These are phyloP conservation scores for Mizuhopecten yessoensis DNA, from an alignment of 1,140 invertebrate genomes.

Conservation along the genomic window DNA sequence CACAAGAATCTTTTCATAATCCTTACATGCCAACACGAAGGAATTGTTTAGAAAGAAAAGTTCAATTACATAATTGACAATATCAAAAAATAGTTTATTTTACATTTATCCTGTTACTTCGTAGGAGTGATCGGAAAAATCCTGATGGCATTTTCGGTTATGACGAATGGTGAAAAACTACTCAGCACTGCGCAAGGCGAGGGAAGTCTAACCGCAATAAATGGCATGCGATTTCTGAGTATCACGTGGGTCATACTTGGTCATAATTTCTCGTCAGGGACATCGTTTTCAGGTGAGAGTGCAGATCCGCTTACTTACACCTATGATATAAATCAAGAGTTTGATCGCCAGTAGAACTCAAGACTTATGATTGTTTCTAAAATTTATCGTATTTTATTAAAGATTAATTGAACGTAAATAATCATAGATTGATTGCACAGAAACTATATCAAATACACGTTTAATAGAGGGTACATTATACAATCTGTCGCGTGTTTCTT, in stretches of 20 bases:
- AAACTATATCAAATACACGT: no score
- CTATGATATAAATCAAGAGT: no score
- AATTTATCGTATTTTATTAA: no score
- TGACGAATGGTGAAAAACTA: slow-evolving; percentile 73
- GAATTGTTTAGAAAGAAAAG: no score
- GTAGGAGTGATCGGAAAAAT: slow-evolving; percentile 67
- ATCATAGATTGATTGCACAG: no score
- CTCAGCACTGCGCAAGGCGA: slow-evolving; percentile 69
- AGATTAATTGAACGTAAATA: no score
- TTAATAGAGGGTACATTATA: no score
- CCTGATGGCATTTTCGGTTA: slow-evolving; percentile 74
- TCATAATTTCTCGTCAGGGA: slow-evolving; percentile 87
- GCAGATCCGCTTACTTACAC: background rate
- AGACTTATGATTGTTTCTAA: no score
- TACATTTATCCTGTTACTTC: background rate
- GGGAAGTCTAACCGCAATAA: slow-evolving; percentile 68
- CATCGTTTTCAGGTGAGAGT: slow-evolving; percentile 80
- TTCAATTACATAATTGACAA: background rate
- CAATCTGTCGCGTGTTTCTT: no score
- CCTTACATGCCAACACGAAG: no score
- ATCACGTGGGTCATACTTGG: slow-evolving; percentile 97
- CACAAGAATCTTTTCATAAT: no score
- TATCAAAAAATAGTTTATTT: background rate
- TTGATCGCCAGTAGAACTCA: no score
- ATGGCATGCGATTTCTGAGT: slow-evolving; percentile 87